These are phyloP conservation scores for Aurelia aurita complex sp. Pacific DNA, from an alignment of 30 jellyfish, hydroid and myxozoan species.

Conservation along the genomic window DNA sequence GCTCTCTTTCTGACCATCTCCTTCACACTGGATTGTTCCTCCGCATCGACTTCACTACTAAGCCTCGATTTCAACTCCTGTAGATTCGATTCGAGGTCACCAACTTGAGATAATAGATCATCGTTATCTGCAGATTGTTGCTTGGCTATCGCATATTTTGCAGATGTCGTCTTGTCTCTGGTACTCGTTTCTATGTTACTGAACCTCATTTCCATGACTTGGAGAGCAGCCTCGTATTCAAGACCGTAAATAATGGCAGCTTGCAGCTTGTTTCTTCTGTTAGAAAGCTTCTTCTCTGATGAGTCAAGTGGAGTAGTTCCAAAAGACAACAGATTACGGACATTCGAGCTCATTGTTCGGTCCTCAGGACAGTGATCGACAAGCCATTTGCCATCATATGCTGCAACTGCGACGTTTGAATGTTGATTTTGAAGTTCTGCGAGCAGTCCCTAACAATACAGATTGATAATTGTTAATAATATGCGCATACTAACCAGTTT, in stretches of 20 bases:
- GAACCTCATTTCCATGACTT: constrained; percentile 66
- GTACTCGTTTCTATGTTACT: constrained; percentile 58
- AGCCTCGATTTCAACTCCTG: constrained; percentile 21
- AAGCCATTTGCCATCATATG: constrained; percentile 89
- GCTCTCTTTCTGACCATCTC: constrained; percentile 1
- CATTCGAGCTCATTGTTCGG: constrained; percentile 78
- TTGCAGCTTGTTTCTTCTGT: constrained; percentile 69
- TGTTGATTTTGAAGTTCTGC: constrained; percentile 64
- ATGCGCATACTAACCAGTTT: no score
- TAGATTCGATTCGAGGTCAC: constrained; percentile 2
- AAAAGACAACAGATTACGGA: constrained; percentile 71
- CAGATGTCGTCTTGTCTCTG: constrained; percentile 66
- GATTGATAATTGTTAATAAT: no score
- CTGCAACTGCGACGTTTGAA: constrained; percentile 48
- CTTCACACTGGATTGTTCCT: constrained; percentile 35
- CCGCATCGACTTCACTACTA: not conserved
- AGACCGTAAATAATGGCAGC: constrained; percentile 86
- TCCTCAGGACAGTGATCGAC: constrained; percentile 76
- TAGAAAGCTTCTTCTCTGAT: constrained; percentile 63
- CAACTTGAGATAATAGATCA: constrained; percentile 21
- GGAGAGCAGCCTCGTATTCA: constrained; percentile 74
- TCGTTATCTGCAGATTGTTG: constrained; percentile 75
- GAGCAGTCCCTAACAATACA: constrained; percentile 38
- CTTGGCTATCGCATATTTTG: constrained; percentile 41
- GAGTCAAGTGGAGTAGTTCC: constrained; percentile 78